A percentile compares a stretch with the other conserved stretches of the same genome.
Conservation (phyloP, 2,113 vertebrate species). For the Callipepla squamata region DNA sequence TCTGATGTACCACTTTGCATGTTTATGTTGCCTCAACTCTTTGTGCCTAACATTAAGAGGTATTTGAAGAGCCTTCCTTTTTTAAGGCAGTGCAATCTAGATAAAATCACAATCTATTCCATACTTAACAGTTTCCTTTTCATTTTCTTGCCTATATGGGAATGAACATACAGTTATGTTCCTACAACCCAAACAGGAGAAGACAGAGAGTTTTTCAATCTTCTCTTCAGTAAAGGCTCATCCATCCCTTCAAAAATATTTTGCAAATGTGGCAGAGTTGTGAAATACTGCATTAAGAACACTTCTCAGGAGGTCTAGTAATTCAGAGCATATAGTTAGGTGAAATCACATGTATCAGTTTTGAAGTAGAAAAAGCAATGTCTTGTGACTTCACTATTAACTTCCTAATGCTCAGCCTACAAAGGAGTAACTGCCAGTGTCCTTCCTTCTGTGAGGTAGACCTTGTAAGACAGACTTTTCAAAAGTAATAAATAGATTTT, state of each 20-base stretch:
- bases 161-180: not conserved
- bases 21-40: accelerated
- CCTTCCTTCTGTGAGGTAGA: not conserved
- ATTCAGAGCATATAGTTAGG: not conserved
- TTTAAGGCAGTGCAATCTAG: not conserved
- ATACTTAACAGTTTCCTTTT: not conserved
- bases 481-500: not conserved
- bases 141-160: not conserved
- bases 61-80: not conserved
- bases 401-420: not conserved
- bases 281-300: not conserved
- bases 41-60: not conserved
- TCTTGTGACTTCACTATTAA: not conserved
- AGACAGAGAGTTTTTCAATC: not conserved
- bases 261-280: not conserved
- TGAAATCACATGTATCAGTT: not conserved
- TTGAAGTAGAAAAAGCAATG: not conserved
- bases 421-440: not conserved
- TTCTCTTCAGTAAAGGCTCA: not conserved
- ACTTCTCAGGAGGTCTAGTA: not conserved
- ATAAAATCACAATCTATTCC: not conserved
- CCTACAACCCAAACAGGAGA: not conserved
- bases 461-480: not conserved
- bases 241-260: not conserved
- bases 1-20: accelerated